A percentile compares a stretch with the other conserved stretches of the same genome.
Conservation (phyloP, 2,113 vertebrate genomes). For the Muscicapa adusta region DNA sequence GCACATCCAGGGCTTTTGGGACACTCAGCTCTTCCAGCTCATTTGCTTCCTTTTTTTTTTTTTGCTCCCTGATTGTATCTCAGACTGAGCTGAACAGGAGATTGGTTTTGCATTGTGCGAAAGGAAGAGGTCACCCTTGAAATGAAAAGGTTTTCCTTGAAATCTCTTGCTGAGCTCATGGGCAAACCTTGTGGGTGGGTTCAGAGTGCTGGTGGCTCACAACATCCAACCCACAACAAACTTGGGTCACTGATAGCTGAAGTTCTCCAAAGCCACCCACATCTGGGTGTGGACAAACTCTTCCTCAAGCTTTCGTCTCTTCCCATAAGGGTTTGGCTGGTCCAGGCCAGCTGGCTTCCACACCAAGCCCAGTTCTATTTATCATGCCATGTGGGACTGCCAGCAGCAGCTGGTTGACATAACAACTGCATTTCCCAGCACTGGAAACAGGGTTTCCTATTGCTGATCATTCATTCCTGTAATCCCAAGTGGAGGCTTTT, state of each 20-base stretch:
- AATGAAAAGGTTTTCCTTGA: not conserved
- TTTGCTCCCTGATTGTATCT: not conserved
- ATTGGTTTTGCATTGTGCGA: not conserved
- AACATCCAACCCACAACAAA: not conserved
- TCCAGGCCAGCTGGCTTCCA: not conserved
- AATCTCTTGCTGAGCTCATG: not conserved
- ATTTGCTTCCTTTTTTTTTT: not conserved
- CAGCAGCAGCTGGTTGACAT: conserved; percentile 29
- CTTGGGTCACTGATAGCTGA: not conserved
- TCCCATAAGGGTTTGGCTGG: not conserved
- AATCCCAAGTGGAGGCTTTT: not conserved
- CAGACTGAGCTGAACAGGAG: not conserved
- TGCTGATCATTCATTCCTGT: conserved; percentile 20
- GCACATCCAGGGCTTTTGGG: not conserved
- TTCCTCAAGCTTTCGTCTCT: not conserved
- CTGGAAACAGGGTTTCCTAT: not conserved
- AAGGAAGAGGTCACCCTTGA: not conserved
- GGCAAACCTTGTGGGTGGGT: not conserved
- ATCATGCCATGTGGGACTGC: not conserved
- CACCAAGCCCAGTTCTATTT: not conserved
- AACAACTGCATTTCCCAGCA: conserved; percentile 43
- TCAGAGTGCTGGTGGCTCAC: not conserved
- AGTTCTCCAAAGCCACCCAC: not conserved
- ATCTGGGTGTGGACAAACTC: fast-evolving
- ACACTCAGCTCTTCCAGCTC: not conserved